A percentile compares a stretch with the other conserved stretches of the same genome.
Evolutionary conservation across 2,797 vertebrate genomes (phyloP).

Genomic region (Phalloptychus januarius): DNA sequence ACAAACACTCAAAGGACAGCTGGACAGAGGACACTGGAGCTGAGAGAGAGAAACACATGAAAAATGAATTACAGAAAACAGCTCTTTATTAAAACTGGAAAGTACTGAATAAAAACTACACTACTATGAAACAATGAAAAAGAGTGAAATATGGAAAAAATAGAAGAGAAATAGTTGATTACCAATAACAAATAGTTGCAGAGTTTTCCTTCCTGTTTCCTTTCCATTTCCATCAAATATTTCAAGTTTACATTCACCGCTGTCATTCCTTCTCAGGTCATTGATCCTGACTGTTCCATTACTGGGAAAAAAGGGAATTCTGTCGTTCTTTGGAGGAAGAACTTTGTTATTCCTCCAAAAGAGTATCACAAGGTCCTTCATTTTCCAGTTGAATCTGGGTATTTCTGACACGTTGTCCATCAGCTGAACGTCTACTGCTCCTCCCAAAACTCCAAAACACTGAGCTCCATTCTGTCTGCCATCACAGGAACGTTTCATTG

Average conservation of each 20-base stretch:
- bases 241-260: slow-evolving; percentile 8
- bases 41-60: slow-evolving; percentile 13
- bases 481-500: background rate
- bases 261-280: slow-evolving; percentile 27
- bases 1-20: slow-evolving; percentile 15
- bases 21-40: slow-evolving; percentile 21
- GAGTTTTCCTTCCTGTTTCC: accelerated
- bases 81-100: background rate
- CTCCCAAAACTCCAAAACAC: background rate
- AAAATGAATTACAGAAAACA: background rate
- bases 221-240: accelerated
- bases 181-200: slow-evolving; percentile 24
- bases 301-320: slow-evolving; percentile 22
- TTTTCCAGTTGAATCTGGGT: accelerated
- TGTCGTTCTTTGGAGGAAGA: accelerated
- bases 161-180: background rate
- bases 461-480: background rate
- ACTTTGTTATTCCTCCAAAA: accelerated
- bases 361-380: accelerated
- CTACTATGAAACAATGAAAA: background rate
- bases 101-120: background rate
- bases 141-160: background rate
- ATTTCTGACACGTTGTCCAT: accelerated
- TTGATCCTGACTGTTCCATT: slow-evolving; percentile 47
- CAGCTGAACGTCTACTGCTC: background rate